These are phyloP conservation scores for Pollimyrus isidori DNA, from an alignment of 2,113 vertebrate species.

Conservation along the genomic window DNA sequence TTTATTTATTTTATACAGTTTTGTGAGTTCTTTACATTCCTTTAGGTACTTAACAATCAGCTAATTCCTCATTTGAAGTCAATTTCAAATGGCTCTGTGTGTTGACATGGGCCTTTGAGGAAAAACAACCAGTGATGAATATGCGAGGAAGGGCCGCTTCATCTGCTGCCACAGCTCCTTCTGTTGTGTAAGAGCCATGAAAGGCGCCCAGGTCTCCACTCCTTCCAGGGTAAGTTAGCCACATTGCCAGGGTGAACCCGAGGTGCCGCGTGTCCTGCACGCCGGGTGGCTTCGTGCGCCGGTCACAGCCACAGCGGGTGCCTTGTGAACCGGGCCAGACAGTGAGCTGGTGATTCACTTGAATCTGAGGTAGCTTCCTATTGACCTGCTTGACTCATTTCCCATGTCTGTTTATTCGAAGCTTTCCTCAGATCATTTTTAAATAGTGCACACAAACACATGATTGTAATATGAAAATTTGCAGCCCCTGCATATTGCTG, in stretches of 20 bases:
- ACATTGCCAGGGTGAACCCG: background rate
- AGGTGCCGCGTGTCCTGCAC: background rate
- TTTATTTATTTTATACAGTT: slow-evolving; percentile 22
- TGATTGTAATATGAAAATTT: background rate
- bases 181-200: background rate
- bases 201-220: background rate
- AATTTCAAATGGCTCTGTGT: background rate
- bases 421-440: slow-evolving; percentile 20
- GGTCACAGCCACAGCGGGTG: background rate
- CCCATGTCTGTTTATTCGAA: slow-evolving; percentile 19
- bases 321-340: background rate
- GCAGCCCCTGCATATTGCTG: background rate
- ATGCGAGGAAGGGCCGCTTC: background rate
- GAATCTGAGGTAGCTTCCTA: slow-evolving; percentile 22
- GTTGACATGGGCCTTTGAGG: background rate
- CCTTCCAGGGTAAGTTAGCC: background rate
- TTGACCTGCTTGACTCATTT: slow-evolving; percentile 17
- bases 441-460: slow-evolving; percentile 7
- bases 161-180: background rate
- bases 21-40: slow-evolving; percentile 14
- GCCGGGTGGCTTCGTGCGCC: background rate
- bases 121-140: background rate
- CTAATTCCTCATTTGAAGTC: background rate
- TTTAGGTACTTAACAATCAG: slow-evolving; percentile 11
- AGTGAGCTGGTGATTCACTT: background rate